phyloP scores from a whole-genome alignment of 2,113 vertebrate genomes.

The mouse (Mus musculus) region DNA sequence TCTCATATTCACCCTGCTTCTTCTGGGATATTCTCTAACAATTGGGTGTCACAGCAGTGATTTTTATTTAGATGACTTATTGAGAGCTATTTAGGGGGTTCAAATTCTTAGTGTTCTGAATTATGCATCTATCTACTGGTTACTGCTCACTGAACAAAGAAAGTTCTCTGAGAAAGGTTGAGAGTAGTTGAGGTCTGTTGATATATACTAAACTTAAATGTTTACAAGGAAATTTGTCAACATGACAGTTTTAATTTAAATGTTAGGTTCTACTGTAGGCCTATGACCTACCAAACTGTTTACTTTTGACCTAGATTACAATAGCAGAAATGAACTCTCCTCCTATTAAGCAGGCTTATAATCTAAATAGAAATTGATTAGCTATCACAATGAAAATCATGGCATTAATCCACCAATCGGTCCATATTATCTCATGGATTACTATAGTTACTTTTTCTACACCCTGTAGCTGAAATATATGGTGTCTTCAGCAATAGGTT shows the following conservation, averaged over 20 bases:
- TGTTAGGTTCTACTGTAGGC: not conserved
- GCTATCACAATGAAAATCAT: not conserved
- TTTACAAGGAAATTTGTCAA: not conserved
- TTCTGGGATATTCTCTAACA: no score
- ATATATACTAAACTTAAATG: not conserved
- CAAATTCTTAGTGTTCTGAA: not conserved
- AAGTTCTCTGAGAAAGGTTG: not conserved
- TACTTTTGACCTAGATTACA: not conserved
- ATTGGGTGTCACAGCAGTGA: not conserved
- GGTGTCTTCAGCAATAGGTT: not conserved
- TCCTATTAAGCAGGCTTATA: not conserved
- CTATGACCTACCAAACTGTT: not conserved
- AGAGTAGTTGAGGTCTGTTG: no score
- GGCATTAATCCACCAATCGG: fast-evolving
- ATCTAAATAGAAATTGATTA: not conserved
- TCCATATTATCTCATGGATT: not conserved
- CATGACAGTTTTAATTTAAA: not conserved
- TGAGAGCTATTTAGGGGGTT: no score
- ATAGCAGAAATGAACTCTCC: not conserved
- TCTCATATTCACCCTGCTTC: no score
- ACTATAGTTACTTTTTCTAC: not conserved
- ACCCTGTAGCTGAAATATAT: no score
- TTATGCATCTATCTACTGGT: not conserved
- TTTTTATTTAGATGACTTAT: not conserved
- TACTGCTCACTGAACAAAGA: not conserved